Percentiles rank a stretch among this genome's conserved stretches.
phyloP scores from a whole-genome alignment of 92 coral and sea anemone species.

The Parazoanthus swiftii region DNA sequence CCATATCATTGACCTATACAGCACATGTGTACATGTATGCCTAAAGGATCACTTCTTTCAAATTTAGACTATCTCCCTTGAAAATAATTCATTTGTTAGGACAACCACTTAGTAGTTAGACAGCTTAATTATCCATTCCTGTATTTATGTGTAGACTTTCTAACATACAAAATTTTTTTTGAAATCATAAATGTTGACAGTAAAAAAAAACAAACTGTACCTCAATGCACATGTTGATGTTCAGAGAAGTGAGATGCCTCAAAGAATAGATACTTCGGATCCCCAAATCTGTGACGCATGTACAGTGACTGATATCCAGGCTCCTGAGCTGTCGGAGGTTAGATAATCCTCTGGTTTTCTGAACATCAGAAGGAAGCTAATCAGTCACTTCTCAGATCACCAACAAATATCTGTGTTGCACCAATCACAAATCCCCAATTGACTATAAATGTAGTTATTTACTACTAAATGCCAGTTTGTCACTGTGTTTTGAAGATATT shows the following conservation, averaged over 20 bases:
- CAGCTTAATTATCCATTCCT: no score
- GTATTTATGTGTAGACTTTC: no score
- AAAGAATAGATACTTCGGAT: slow-evolving; percentile 57
- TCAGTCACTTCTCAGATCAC: not conserved
- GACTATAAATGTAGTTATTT: no score
- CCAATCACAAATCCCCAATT: not conserved
- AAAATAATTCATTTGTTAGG: no score
- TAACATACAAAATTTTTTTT: no score
- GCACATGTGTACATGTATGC: no score
- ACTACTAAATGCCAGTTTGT: no score
- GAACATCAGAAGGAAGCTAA: not conserved
- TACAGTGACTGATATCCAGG: slow-evolving; percentile 84
- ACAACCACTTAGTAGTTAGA: no score
- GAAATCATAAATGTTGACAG: not conserved
- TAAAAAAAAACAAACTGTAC: slow-evolving; percentile 36
- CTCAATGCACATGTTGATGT: slow-evolving; percentile 87
- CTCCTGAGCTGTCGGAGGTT: slow-evolving; percentile 55
- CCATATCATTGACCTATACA: no score
- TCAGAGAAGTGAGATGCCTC: slow-evolving; percentile 56
- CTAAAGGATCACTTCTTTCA: no score
- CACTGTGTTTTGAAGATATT: no score
- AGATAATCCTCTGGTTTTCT: slow-evolving; percentile 45
- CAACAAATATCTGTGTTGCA: not conserved
- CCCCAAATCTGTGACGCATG: slow-evolving; percentile 77
- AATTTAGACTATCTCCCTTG: no score